Evolutionary conservation across 2,113 vertebrate species (phyloP), one percentile per base, ranked within the genome.

Genomic region (Siphamia tubifer): DNA sequence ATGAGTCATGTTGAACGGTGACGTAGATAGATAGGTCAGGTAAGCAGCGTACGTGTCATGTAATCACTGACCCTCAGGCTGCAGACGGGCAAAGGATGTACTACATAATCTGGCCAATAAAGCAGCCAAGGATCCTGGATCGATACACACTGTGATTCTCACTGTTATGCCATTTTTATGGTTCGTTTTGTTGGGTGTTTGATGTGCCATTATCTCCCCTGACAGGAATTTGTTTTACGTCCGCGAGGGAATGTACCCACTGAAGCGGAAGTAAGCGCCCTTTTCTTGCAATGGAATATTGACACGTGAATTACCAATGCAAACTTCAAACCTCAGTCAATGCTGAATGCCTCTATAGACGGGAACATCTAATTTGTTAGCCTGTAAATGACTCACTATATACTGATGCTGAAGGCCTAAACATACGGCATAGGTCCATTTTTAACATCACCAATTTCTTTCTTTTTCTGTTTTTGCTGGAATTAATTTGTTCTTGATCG

Each of bases 1-100:
- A 63, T 85, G 85, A 87, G 64, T 86, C 78, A 87, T 68, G 49
- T 43, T 48, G 39, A 31, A 11, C 1, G 13, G 47, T 83, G 86
- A 88, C 81, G 77, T 58, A 30, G 45, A 62, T 10, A 24, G 51
- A 74, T 1, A 28, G 57, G 51, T 64, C 68, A 81, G 77, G 65
- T 85, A 38, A 62, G 75, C 28, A 49, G 57, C 30, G 45, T 28
- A 30, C 38, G 1, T 51, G 40, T 64, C 68, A 15, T 20, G 16
- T 35, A 40, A 44, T 51, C 23, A 47, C 8, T 13, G 64, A 75
- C 31, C 67, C 58, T 11, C 9, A 44, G 57, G 42, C 38, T 57
- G 51, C 51, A 30, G 36, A 36, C 30, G 44, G 47, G 4, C 21
- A 23, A 45, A 17, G n/a, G 40, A 69, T 5, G 8, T 2, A 16